Evolutionary conservation across 2,797 vertebrate species (phyloP), one percentile per base, ranked within the genome.

Genomic region (Typhlichthys eigenmanni): DNA sequence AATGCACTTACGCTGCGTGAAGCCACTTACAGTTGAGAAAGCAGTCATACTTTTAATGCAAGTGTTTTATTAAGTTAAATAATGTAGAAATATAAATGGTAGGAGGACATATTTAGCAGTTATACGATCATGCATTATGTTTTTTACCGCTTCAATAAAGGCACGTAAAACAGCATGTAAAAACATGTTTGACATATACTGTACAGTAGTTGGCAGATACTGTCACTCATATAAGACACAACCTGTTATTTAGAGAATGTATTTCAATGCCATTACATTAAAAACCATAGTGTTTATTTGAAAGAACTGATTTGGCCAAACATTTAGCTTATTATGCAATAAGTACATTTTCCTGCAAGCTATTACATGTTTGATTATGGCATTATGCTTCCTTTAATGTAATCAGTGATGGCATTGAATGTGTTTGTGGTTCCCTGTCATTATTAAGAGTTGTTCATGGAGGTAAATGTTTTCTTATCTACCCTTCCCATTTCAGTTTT

Each of bases 291-390:
- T 66, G 5, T 60, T 74, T 29, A 60, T 73, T 58, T 64, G 58
- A 34, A 9, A 69, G 66, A 68, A 48, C 47, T 46, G 7, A 47
- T 57, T 59, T 60, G 76, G 75, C 66, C 78, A 58, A 45, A n/a
- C 13, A 13, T 69, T 60, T 38, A 59, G 66, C 47, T 65, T 54
- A 76, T 86, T 62, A 62, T 51, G 62, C 65, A 68, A 64, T 29
- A 65, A 9, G 46, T 68, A 81, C 62, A 81, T 83, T 68, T 76
- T 58, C 68, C 59, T 76, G 66, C 55, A 55, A 68, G 58, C 64
- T 60, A 19, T 63, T 69, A 65, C 56, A 46, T 13, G 71, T 48
- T 81, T 82, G 69, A 63, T 84, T 74, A 69, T 69, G 43, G 55
- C 69, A 72, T 51, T n/a, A 48, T 24, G 66, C 47, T 60, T 64